Base-by-base conservation (phyloP, 2,888 invertebrate species). In the Xylota sylvarum region DNA sequence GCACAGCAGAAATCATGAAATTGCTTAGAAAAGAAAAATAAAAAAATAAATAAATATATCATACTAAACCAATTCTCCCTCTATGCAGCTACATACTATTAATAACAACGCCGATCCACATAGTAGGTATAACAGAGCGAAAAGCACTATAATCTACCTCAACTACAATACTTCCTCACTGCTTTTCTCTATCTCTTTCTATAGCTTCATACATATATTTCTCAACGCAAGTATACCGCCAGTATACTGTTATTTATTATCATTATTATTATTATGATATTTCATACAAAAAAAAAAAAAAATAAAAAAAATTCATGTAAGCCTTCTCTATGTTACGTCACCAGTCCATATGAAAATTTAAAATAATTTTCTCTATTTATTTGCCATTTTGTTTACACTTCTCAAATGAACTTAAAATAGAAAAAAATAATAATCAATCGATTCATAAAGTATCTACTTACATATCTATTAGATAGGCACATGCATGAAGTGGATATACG, bases 301-400 rank as follows among this genome's bases (percentile, higher is more conserved):
- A n/a, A n/a, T n/a, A n/a, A n/a, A n/a, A n/a, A 23, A 23, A 23
- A 40, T 12, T 7, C 35, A 19, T 19, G 4, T 19, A 17, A 17
- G 4, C 17, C 5, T 19, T 37, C 1, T 10, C 12, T n/a, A 19
- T 58, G 35, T n/a, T 40, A 37, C 14, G 60, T 40, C 27, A 60
- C 37, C 14, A 5, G 60, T 27, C 14, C 43, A 43, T 43, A 60
- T 40, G 58, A 19, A 12, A 60, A 2, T 60, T 23, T 60, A 4
- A 56, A 32, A 1, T 5, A 56, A 56, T 32, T 56, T 32, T 19
- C 2, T 12, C 0, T 14, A 40, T 14, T n/a, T 14, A 7, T 60
- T 19, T 60, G 27, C 40, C 40, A 60, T 60, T 60, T 60, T 40
- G 40, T 40, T 60, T 60, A 60, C 60, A 60, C 60, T 60, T 60